A percentile compares a stretch with the other conserved stretches of the same genome.
phyloP scores from a whole-genome alignment of 1,140 invertebrate species.

The Calliphora vicina region DNA sequence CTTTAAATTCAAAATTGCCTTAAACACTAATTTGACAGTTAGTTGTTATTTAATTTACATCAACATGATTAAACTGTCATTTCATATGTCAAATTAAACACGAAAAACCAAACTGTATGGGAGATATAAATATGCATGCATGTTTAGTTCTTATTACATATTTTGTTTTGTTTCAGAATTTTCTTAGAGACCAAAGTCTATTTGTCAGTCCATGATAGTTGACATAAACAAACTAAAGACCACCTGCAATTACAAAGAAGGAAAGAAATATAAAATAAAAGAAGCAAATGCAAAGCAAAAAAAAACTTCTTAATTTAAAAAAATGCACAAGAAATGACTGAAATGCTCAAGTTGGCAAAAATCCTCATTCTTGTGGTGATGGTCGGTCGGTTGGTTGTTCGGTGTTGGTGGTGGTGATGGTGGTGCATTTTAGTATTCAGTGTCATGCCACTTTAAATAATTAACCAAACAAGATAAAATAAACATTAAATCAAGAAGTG shows the following conservation, averaged over 20 bases:
- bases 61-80: neutral
- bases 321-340: neutral
- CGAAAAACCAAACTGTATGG: neutral
- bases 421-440: neutral
- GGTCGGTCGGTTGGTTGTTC: neutral
- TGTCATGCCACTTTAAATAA: conserved; percentile 34
- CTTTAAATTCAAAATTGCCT: neutral
- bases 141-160: neutral
- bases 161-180: neutral
- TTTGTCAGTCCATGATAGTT: neutral
- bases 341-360: neutral
- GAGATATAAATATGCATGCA: no score
- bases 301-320: neutral
- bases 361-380: neutral
- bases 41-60: neutral
- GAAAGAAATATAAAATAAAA: neutral
- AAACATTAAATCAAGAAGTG: neutral
- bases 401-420: neutral
- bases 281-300: neutral
- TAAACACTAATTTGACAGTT: neutral
- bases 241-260: neutral
- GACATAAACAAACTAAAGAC: neutral
- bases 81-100: neutral
- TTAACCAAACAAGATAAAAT: conserved; percentile 24
- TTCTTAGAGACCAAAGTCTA: neutral